Conservation (phyloP, 2,888 invertebrate genomes). For the Clivina fossor region DNA sequence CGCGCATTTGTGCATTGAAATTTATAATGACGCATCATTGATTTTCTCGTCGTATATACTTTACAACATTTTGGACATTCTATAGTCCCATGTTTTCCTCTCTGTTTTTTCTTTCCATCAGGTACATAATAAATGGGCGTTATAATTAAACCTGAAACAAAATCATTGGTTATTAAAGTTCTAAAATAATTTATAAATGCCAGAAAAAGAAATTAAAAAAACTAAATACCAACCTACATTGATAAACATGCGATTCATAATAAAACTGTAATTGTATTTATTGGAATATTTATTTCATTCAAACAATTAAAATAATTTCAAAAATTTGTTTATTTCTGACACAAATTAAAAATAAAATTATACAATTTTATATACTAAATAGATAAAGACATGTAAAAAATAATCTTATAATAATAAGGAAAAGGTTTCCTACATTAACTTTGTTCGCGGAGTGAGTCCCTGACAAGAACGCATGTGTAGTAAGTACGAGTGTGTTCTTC, state of each 20-base stretch:
- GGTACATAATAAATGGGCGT: constrained; percentile 26
- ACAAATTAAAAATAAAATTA: neutral
- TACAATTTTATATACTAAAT: neutral
- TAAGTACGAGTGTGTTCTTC: too few relatives aligned
- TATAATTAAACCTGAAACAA: constrained; percentile 32
- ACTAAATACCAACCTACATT: constrained; percentile 2
- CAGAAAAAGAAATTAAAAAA: neutral
- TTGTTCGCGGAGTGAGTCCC: too few relatives aligned
- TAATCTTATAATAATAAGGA: too few relatives aligned
- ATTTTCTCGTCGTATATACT: constrained; percentile 34
- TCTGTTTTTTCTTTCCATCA: constrained; percentile 4
- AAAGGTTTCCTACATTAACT: too few relatives aligned
- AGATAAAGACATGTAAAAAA: neutral
- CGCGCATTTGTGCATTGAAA: constrained; percentile 36
- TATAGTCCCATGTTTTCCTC: constrained; percentile 8
- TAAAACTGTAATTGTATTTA: neutral
- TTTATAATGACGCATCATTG: constrained; percentile 35
- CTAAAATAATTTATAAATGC: neutral
- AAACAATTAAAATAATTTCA: neutral
- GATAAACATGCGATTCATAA: constrained; percentile 3
- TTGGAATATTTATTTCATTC: neutral
- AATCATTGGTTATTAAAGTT: constrained; percentile 17
- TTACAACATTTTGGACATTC: constrained; percentile 38
- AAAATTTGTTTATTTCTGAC: neutral
- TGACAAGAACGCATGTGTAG: too few relatives aligned